phyloP scores from a whole-genome alignment of 2,113 vertebrate species.

The Neogale vison region DNA sequence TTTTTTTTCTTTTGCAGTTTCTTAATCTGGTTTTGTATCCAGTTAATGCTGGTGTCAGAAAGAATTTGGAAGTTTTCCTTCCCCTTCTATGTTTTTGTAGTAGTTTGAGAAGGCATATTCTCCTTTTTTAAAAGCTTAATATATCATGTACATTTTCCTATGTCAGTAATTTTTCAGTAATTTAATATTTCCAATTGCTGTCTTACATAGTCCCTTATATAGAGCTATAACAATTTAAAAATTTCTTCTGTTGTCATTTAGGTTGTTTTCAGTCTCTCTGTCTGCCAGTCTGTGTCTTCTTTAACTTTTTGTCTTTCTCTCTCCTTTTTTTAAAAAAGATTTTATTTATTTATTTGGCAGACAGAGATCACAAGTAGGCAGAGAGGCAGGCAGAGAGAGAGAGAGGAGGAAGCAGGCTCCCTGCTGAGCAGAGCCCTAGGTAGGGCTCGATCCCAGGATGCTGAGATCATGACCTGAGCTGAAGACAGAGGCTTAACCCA shows the following conservation, averaged over 20 bases:
- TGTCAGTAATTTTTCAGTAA: constrained; percentile 36
- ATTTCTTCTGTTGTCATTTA: constrained; percentile 2
- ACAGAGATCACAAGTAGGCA: no score
- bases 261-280: not conserved
- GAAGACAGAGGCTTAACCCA: no score
- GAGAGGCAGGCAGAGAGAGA: no score
- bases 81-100: not conserved
- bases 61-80: not conserved
- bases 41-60: not conserved
- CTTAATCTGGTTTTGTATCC: not conserved
- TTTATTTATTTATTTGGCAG: no score
- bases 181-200: constrained; percentile 13
- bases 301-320: not conserved
- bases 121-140: not conserved
- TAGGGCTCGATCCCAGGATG: no score
- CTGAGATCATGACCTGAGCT: no score
- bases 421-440: no score
- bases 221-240: not conserved
- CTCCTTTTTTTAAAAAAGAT: not conserved
- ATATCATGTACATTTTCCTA: not conserved
- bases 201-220: not conserved
- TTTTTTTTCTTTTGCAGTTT: not conserved
- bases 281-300: not conserved
- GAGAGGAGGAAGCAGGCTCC: no score
- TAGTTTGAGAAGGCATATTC: not conserved